Evolutionary conservation across 2,797 vertebrate species (phyloP).

Genomic region (Spea hammondii): DNA sequence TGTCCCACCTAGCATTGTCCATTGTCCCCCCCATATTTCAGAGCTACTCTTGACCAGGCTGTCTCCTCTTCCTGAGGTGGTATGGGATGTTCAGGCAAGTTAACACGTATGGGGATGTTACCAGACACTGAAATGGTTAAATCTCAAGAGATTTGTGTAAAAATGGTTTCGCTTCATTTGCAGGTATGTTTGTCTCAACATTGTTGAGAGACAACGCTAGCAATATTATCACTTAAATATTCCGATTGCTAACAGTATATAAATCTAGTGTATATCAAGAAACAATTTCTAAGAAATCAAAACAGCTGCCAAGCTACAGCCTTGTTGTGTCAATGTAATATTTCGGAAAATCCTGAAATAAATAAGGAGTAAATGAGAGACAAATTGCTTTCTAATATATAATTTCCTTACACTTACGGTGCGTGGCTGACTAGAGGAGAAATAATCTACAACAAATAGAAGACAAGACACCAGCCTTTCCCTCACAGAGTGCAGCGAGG

Average conservation of each 20-base stretch:
- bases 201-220: neutral
- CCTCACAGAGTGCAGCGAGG: slow-evolving; percentile 71
- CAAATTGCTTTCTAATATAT: slow-evolving; percentile 76
- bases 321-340: slow-evolving; percentile 60
- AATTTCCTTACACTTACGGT: slow-evolving; percentile 74
- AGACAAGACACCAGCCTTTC: slow-evolving; percentile 71
- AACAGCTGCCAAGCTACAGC: slow-evolving; percentile 57
- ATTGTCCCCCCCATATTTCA: too few species aligned
- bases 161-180: too few species aligned
- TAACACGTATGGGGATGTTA: neutral
- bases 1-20: too few species aligned
- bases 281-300: slow-evolving; percentile 47
- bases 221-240: slow-evolving; percentile 26
- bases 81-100: too few species aligned
- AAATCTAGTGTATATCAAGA: slow-evolving; percentile 31
- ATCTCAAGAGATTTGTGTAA: neutral
- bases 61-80: too few species aligned
- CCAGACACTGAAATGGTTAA: neutral
- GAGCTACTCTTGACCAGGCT: too few species aligned
- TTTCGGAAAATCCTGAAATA: slow-evolving; percentile 68
- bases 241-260: slow-evolving; percentile 18
- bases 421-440: slow-evolving; percentile 71
- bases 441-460: slow-evolving; percentile 77
- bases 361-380: slow-evolving; percentile 67
- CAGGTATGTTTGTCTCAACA: neutral